Percentiles rank a stretch among this genome's conserved stretches.
phyloP scores from a whole-genome alignment of 2,888 invertebrate species.

The Tetragonisca angustula region DNA sequence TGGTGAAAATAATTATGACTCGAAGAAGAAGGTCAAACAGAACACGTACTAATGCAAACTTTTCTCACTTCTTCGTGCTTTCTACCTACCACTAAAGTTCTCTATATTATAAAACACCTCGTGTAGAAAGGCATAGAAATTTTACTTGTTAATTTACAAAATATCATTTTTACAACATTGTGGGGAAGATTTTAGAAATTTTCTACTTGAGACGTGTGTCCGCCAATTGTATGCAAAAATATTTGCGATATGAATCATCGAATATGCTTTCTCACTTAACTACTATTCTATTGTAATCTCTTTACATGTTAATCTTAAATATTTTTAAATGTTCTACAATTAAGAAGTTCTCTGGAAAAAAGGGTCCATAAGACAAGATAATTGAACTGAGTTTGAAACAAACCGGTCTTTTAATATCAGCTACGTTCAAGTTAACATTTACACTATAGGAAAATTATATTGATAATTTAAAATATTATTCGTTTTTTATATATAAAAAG shows the following conservation, averaged over 20 bases:
- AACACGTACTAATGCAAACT: neutral
- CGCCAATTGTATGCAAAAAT: neutral
- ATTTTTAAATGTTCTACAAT: neutral
- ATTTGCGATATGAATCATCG: neutral
- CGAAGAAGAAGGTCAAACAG: neutral
- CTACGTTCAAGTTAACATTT: neutral
- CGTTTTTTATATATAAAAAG: too few relatives aligned
- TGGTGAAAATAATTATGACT: neutral
- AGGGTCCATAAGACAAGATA: neutral
- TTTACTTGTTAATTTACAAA: neutral
- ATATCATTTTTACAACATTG: neutral
- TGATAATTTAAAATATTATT: too few relatives aligned
- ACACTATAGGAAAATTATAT: neutral
- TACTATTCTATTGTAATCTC: neutral
- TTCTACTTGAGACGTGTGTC: neutral
- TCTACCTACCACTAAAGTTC: neutral
- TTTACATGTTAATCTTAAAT: neutral
- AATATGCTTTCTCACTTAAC: neutral
- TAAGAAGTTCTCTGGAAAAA: neutral
- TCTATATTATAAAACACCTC: neutral
- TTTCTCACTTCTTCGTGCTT: neutral
- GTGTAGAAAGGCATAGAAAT: neutral
- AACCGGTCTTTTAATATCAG: neutral
- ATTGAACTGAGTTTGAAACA: neutral
- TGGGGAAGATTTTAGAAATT: neutral